Base-by-base conservation (phyloP, 2,797 vertebrate species). In the Xiphophorus birchmanni region DNA sequence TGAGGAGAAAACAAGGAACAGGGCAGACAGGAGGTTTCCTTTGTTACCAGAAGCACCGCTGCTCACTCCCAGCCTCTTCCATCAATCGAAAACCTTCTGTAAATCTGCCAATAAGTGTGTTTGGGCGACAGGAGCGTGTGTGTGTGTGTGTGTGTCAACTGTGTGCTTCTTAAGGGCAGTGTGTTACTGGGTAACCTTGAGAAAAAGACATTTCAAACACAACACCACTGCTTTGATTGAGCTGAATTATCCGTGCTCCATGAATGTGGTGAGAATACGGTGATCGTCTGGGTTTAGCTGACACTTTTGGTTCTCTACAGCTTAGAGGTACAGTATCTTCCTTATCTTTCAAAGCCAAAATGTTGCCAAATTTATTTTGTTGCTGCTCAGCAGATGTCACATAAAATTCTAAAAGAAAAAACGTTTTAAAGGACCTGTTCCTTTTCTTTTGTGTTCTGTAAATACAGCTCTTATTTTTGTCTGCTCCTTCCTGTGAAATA, bases 111-210 rank as follows among this genome's bases (percentile, higher is more conserved):
- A 12, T 74, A 44, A 67, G 37, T 63, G 52, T 65, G 77, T 80
- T 52, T 52, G 21, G 50, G 7, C 21, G 4, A 23, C 1, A 12
- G 0, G 26, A 1, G 73, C 32, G 69, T 80, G 60, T 72, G 48
- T 56, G 65, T 58, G n/a, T 29, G 52, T 60, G n/a, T 29, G 29
- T 83, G 52, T 87, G 80, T 79, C 79, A 79, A 86, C 85, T 75
- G 81, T 79, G 80, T 26, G 80, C 82, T 86, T 89, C 90, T 87
- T 82, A 84, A 93, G 88, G 88, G 87, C 91, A 91, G 85, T 85
- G 89, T 92, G 89, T 93, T 80, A 93, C 88, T 92, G 75, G 90
- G 91, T 92, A 88, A 91, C 92, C 91, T 93, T 92, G 86, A 2
- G 8, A 85, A 88, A 88, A 91, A 86, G 72, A 90, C 17, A 35